Evolutionary conservation across 1,140 invertebrate genomes (phyloP), one percentile per base, ranked within the genome.

Genomic region (Temnothorax nylanderi): DNA sequence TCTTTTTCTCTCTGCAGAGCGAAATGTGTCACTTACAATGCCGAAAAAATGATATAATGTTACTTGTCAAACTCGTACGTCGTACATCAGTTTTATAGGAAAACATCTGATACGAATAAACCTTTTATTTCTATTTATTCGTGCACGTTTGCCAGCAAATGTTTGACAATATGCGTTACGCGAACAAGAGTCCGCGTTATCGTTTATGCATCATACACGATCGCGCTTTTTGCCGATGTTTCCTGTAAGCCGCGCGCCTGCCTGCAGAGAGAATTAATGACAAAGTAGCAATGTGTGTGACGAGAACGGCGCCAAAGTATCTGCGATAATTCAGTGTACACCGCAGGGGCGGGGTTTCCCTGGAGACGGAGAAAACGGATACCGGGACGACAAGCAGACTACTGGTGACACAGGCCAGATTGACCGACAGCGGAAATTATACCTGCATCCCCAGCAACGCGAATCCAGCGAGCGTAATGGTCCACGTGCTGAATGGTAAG

Each of bases 351-450:
- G 98, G 98, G 13, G 98, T 99, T 93, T 98, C 97, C 93, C 96
- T 99, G 90, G 98, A 99, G 95, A 99, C 98, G 1, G 98, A 99
- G 95, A 98, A 98, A 95, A 98, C 98, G 5, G 98, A 98, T 90
- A 96, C 97, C 8, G 98, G 98, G 16, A 98, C 98, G 54, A 98
- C 98, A 62, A 98, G 98, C 94, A 98, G 98, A 93, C 96, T 99
- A 86, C 96, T 98, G 93, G 97, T 99, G 87, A 98, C 98, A 13
- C 98, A 98, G 93, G 98, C 98, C 16, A 96, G 97, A 34, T 96
- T 98, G 62, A 96, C 96, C 47, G 98, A 99, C 95, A 98, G 98
- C 49, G 98, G 98, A 89, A 98, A 98, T 95, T 98, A 98, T 94
- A 98, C 98, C 34, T 98, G 98, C 94, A 97, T 98, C 90, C 98